Conservation (phyloP, 2,888 invertebrate species). For the Villa cingulata region DNA sequence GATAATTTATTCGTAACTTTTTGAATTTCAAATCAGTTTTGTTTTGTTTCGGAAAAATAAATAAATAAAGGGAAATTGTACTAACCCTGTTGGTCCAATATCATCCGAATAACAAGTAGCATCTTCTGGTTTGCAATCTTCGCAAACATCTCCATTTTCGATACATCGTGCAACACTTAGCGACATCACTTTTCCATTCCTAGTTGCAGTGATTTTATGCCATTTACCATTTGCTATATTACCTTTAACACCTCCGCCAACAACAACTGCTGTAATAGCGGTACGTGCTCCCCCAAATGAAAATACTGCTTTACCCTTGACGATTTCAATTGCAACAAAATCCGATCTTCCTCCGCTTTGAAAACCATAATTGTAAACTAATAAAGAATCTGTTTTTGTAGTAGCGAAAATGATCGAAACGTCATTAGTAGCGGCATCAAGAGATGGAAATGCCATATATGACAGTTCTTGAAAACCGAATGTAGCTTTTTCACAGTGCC, state of each 20-base stretch:
- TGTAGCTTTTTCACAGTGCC: constrained; percentile 81
- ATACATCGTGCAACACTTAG: constrained; percentile 67
- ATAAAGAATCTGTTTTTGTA: constrained; percentile 66
- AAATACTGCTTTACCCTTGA: constrained; percentile 71
- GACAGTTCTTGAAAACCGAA: constrained; percentile 82
- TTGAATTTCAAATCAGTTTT: too few species aligned
- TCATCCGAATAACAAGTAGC: constrained; percentile 70
- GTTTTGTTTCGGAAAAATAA: too few species aligned
- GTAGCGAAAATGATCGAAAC: constrained; percentile 85
- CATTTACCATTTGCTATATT: constrained; percentile 75
- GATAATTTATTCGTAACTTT: too few species aligned
- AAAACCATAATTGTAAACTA: constrained; percentile 84
- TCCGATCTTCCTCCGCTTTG: constrained; percentile 81
- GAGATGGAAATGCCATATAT: constrained; percentile 73
- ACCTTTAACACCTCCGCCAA: constrained; percentile 30
- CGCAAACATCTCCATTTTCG: constrained; percentile 75
- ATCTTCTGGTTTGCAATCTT: constrained; percentile 76
- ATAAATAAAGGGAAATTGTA: constrained; percentile 15
- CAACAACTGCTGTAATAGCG: constrained; percentile 68
- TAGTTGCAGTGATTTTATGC: constrained; percentile 82
- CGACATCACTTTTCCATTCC: constrained; percentile 79
- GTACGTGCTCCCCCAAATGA: constrained; percentile 83
- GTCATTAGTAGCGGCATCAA: constrained; percentile 81
- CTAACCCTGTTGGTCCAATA: constrained; percentile 78
- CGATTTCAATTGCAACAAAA: constrained; percentile 81